These are phyloP conservation scores for Naja naja DNA, from an alignment of 2,113 vertebrate species.

Conservation along the genomic window DNA sequence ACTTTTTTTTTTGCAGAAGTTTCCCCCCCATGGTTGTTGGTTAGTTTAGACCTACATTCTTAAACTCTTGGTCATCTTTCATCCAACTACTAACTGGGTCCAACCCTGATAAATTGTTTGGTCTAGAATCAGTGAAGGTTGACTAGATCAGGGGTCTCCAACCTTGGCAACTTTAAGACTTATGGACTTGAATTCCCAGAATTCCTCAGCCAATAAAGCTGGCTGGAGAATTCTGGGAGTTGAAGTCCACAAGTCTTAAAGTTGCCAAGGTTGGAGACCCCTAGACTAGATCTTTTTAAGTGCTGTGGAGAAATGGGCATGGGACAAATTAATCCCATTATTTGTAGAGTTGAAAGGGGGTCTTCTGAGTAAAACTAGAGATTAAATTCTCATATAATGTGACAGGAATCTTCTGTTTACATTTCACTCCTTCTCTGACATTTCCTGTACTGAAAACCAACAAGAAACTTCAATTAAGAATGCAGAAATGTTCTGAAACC, in stretches of 20 bases:
- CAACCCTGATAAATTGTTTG: background rate
- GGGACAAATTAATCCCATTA: background rate
- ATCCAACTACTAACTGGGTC: background rate
- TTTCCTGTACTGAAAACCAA: background rate
- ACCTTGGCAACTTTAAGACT: no score
- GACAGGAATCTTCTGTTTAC: background rate
- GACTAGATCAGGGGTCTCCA: background rate
- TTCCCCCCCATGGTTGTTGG: no score
- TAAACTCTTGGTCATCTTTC: background rate
- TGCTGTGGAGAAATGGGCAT: background rate
- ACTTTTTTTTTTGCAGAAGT: background rate
- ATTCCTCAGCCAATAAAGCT: no score
- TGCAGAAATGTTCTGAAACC: background rate
- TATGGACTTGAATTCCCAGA: no score
- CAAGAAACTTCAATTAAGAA: background rate
- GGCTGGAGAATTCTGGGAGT: no score
- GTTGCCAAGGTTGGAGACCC: no score
- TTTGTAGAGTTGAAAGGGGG: fast-evolving
- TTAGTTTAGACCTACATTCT: background rate
- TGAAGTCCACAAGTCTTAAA: no score
- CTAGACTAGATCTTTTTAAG: background rate
- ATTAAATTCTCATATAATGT: background rate
- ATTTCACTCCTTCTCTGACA: background rate
- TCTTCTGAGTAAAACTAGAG: background rate
- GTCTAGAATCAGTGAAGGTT: background rate